A percentile compares a stretch with the other conserved stretches of the same genome.
These are phyloP conservation scores for Mesembrinibis cayennensis DNA, from an alignment of 2,113 vertebrate species.

Conservation along the genomic window DNA sequence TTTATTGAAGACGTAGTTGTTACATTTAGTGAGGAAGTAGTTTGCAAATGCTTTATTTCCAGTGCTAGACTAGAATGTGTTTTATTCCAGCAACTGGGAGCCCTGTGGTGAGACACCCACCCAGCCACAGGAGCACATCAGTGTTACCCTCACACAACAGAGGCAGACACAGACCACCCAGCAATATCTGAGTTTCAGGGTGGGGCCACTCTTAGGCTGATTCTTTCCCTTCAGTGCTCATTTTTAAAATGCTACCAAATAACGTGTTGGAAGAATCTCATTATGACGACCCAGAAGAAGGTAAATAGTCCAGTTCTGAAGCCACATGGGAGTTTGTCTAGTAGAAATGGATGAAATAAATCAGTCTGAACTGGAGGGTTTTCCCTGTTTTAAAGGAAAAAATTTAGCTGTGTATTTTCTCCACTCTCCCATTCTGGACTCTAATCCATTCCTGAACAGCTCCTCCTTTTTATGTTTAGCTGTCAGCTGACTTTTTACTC, in stretches of 20 bases:
- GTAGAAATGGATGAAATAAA: neutral
- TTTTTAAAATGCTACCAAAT: neutral
- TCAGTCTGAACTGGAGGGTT: neutral
- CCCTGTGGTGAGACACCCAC: neutral
- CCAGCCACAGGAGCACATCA: neutral
- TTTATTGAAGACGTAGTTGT: neutral
- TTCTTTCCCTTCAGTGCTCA: neutral
- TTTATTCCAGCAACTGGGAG: neutral
- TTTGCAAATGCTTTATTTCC: neutral
- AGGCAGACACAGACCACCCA: neutral
- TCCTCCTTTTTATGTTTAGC: neutral
- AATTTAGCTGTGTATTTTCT: rapidly evolving
- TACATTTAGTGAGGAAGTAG: neutral
- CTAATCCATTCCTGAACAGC: neutral
- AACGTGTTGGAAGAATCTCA: neutral
- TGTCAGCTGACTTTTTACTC: neutral
- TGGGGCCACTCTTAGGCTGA: neutral
- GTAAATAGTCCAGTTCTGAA: neutral
- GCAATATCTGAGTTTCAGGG: neutral
- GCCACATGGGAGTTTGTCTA: neutral
- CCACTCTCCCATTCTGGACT: neutral
- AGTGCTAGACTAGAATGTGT: neutral
- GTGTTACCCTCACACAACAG: neutral
- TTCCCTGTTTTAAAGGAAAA: neutral
- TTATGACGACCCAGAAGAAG: neutral